These are phyloP conservation scores for Eublepharis macularius DNA, from an alignment of 2,113 vertebrate genomes.

Conservation along the genomic window DNA sequence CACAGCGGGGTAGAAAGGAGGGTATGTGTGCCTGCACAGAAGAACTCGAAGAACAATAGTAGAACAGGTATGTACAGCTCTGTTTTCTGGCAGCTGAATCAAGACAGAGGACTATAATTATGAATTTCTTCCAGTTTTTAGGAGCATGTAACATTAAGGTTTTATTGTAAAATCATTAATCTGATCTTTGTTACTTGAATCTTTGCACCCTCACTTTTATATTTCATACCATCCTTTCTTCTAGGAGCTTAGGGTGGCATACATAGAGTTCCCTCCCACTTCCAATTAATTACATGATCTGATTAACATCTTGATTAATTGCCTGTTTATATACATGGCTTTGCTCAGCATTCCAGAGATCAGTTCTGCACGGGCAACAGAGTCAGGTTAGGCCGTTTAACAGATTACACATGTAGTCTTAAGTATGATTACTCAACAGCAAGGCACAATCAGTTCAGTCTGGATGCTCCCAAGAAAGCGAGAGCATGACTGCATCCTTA, in stretches of 20 bases:
- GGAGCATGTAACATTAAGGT: not conserved
- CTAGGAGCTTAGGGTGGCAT: too few species aligned
- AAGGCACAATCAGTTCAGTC: too few species aligned
- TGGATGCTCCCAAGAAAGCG: too few species aligned
- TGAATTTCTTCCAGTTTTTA: not conserved
- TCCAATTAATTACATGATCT: not conserved
- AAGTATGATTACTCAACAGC: too few species aligned
- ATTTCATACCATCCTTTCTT: not conserved
- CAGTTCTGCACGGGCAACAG: slow-evolving; percentile 31
- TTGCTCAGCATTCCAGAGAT: slow-evolving; percentile 27
- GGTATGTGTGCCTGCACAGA: too few species aligned
- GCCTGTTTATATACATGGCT: not conserved
- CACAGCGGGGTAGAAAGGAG: too few species aligned
- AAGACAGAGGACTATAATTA: not conserved
- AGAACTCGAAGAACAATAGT: too few species aligned
- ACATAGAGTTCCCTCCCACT: too few species aligned
- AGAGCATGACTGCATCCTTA: too few species aligned
- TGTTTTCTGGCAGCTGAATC: not conserved
- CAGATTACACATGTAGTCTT: not conserved
- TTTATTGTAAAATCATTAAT: not conserved
- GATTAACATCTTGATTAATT: not conserved
- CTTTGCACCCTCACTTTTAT: not conserved
- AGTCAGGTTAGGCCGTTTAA: not conserved
- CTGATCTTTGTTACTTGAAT: not conserved
- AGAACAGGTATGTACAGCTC: too few species aligned